These are phyloP conservation scores for Atethmia centrago DNA, from an alignment of 2,888 invertebrate species.

Conservation along the genomic window DNA sequence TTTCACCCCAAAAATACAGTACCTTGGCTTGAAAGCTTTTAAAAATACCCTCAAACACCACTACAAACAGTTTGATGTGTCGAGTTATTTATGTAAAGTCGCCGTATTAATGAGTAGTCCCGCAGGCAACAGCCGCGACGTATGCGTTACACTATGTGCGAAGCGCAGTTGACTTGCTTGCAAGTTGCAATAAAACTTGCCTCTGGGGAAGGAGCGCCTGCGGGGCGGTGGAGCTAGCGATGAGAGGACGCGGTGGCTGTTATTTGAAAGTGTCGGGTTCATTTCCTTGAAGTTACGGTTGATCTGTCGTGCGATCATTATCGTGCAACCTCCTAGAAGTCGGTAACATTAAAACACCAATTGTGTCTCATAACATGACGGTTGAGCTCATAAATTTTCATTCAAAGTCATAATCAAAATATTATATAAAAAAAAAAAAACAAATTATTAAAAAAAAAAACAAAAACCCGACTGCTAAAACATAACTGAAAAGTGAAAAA, in stretches of 20 bases:
- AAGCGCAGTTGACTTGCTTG: slow-evolving; percentile 81
- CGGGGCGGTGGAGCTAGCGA: slow-evolving; percentile 60
- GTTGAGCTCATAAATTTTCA: no score
- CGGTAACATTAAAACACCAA: no score
- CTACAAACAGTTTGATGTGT: slow-evolving; percentile 16
- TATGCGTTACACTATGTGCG: slow-evolving; percentile 75
- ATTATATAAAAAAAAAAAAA: no score
- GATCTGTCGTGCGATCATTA: no score
- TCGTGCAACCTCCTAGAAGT: no score
- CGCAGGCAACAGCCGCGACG: slow-evolving; percentile 57
- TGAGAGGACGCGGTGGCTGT: slow-evolving; percentile 13
- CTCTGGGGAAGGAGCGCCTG: slow-evolving; percentile 67
- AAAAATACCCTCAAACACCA: not conserved
- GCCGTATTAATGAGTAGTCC: slow-evolving; percentile 62
- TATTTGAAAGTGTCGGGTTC: not conserved
- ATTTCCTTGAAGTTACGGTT: not conserved
- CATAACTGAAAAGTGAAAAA: no score
- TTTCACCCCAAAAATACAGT: not conserved
- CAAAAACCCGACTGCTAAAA: no score
- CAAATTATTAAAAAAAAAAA: no score
- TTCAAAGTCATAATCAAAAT: no score
- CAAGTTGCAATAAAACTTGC: slow-evolving; percentile 86
- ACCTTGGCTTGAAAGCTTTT: not conserved
- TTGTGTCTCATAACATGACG: no score
- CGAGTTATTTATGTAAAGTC: slow-evolving; percentile 55